Percentiles rank a stretch among this genome's conserved stretches.
phyloP scores from a whole-genome alignment of 2,113 vertebrate species.

The Tapirus terrestris region DNA sequence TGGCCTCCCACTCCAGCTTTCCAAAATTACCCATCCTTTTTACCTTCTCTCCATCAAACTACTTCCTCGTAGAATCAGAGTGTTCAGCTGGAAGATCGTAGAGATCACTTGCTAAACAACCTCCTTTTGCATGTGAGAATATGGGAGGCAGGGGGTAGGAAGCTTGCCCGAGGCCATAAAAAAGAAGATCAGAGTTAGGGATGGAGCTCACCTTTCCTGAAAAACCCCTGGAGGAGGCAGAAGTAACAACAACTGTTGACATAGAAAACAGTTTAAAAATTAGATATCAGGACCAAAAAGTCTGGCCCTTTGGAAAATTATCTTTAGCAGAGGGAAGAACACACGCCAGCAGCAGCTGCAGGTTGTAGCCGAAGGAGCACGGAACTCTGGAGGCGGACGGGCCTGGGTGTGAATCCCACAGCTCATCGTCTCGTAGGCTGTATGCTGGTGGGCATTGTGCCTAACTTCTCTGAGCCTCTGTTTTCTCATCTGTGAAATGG shows the following conservation, averaged over 20 bases:
- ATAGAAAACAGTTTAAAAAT: background rate
- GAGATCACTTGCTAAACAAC: background rate
- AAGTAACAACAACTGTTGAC: rapidly evolving
- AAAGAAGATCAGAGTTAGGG: background rate
- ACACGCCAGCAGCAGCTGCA: rapidly evolving
- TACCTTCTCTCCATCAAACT: background rate
- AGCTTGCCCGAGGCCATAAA: too few relatives aligned
- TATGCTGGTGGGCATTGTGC: rapidly evolving
- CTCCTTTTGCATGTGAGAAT: background rate
- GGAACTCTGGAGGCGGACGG: background rate
- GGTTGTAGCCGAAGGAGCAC: background rate
- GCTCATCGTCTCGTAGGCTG: rapidly evolving
- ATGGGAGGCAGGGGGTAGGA: background rate
- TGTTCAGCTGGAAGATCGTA: background rate
- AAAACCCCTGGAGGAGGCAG: background rate
- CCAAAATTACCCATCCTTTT: background rate
- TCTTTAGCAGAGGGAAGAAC: background rate
- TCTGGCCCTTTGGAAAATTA: background rate
- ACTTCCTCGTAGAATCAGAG: background rate
- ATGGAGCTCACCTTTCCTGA: background rate
- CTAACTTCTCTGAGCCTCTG: background rate
- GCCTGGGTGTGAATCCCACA: background rate
- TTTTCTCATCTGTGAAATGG: background rate
- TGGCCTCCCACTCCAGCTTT: background rate
- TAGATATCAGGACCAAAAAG: background rate